A percentile compares a stretch with the other conserved stretches of the same genome.
Conservation (phyloP, 2,797 vertebrate genomes). For the Pseudochromis fuscus region DNA sequence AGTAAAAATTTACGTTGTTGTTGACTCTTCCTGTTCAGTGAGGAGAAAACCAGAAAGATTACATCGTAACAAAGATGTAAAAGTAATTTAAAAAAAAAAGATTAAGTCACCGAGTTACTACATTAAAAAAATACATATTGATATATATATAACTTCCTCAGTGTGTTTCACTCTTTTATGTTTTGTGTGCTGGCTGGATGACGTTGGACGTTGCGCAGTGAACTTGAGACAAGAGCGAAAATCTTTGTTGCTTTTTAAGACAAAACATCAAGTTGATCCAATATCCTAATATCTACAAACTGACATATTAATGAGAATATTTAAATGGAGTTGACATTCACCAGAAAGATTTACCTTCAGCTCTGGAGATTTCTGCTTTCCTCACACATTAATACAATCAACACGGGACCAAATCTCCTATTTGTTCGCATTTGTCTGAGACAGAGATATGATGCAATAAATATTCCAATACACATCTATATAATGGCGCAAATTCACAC, state of each 20-base stretch:
- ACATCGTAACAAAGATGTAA: neutral
- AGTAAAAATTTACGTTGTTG: neutral
- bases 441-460: neutral
- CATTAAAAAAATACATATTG: neutral
- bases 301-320: neutral
- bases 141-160: neutral
- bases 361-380: neutral
- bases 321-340: neutral
- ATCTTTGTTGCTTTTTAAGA: neutral
- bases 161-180: neutral
- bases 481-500: neutral
- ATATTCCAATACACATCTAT: neutral
- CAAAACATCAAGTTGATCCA: neutral
- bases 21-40: neutral
- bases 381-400: neutral
- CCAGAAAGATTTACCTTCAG: no score
- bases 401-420: neutral
- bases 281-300: neutral
- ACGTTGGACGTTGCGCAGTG: constrained; percentile 22
- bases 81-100: neutral
- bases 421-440: neutral
- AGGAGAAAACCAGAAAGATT: neutral
- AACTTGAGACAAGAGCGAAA: constrained; percentile 33
- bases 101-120: neutral
- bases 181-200: neutral